Conservation (phyloP, 2,113 vertebrate species). For the Cnemophilus loriae region DNA sequence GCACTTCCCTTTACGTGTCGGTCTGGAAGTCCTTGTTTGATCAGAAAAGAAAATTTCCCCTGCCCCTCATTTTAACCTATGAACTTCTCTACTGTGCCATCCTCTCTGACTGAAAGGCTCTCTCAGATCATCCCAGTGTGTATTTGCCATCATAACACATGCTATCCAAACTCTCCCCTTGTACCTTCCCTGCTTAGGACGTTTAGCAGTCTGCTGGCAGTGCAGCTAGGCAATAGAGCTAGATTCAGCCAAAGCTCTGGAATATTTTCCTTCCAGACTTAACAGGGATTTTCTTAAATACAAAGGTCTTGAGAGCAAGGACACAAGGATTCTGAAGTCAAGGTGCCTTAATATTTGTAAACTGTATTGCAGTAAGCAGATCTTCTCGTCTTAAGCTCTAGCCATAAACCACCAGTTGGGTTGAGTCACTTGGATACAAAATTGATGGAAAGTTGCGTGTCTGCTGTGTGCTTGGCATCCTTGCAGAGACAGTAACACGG, state of each 20-base stretch:
- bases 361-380: not conserved
- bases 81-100: not conserved
- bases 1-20: not conserved
- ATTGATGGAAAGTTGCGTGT: not conserved
- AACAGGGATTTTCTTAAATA: conserved; percentile 41
- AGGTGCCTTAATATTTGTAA: conserved; percentile 37
- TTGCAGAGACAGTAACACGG: not conserved
- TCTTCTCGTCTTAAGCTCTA: conserved; percentile 37
- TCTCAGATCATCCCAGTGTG: not conserved
- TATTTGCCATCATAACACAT: not conserved
- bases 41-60: not conserved
- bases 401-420: conserved; percentile 37
- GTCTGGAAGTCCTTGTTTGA: not conserved
- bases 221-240: not conserved
- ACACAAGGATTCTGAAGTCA: conserved; percentile 30
- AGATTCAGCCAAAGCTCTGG: not conserved
- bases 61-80: not conserved
- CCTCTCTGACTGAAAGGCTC: not conserved
- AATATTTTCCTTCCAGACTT: conserved; percentile 14
- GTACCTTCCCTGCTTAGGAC: not conserved
- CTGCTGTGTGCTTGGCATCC: conserved; percentile 3
- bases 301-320: conserved; percentile 41
- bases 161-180: not conserved
- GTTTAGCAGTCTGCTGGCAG: not conserved
- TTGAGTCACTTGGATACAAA: conserved; percentile 21